Evolutionary conservation across 2,797 vertebrate species (phyloP).

Genomic region (Phalanger gymnotis): DNA sequence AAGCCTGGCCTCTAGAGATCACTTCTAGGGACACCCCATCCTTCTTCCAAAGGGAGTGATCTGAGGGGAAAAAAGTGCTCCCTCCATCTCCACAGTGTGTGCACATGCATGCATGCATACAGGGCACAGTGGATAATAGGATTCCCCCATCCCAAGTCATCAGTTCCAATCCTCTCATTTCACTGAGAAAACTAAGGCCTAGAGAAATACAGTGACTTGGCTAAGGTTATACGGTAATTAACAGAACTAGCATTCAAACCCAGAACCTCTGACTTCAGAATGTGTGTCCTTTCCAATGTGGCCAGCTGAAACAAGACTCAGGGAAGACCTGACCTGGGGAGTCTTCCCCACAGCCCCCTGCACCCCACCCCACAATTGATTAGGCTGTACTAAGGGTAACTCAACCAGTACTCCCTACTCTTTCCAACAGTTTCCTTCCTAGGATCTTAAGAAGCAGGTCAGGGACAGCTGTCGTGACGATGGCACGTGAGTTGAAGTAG

Average conservation of each 20-base stretch:
- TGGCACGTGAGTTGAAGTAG: neutral
- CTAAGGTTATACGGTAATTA: neutral
- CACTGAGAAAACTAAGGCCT: slow-evolving; percentile 37
- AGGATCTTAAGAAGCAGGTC: neutral
- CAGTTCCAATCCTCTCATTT: neutral
- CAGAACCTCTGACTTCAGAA: neutral
- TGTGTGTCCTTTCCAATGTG: neutral
- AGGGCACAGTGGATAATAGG: neutral
- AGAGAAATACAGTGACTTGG: neutral
- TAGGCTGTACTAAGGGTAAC: neutral
- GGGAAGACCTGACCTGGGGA: neutral
- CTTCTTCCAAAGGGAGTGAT: neutral
- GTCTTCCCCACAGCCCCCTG: neutral
- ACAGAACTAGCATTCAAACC: neutral
- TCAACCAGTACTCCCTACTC: neutral
- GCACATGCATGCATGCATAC: too few species aligned
- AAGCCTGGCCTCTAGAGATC: neutral
- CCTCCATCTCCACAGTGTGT: neutral
- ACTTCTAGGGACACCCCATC: neutral
- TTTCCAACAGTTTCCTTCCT: neutral
- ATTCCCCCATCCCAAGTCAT: neutral
- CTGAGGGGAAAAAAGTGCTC: neutral
- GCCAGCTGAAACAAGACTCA: neutral
- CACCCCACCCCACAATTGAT: neutral
- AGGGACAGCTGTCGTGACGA: neutral